A percentile compares a stretch with the other conserved stretches of the same genome.
Conservation (phyloP, 1,140 invertebrate species). For the Atta colombica region DNA sequence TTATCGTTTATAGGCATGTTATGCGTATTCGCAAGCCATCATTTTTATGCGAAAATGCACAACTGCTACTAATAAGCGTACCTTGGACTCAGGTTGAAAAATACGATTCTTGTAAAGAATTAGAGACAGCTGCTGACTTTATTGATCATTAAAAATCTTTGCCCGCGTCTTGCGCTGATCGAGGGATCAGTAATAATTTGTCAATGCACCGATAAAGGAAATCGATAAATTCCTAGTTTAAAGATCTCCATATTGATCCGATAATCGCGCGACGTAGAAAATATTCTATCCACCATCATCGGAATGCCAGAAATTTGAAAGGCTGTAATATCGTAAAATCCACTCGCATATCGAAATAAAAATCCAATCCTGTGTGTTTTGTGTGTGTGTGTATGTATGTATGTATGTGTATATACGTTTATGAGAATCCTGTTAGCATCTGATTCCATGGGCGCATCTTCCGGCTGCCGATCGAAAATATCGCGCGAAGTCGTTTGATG, state of each 20-base stretch:
- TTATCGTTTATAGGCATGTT: constrained; percentile 30
- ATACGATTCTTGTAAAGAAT: constrained; percentile 39
- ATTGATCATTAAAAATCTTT: constrained; percentile 61
- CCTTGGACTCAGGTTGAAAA: constrained; percentile 37
- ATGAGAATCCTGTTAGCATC: constrained; percentile 65
- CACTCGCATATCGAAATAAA: constrained; percentile 16
- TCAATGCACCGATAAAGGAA: constrained; percentile 64
- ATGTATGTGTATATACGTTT: neutral
- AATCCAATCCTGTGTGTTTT: neutral
- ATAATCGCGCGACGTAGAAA: constrained; percentile 39
- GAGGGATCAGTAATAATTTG: constrained; percentile 52
- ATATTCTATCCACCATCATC: constrained; percentile 53
- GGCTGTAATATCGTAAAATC: constrained; percentile 57
- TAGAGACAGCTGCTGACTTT: constrained; percentile 47
- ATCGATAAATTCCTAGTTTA: constrained; percentile 37
- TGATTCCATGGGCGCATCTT: constrained; percentile 51
- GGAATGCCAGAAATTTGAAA: constrained; percentile 63
- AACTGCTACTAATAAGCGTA: constrained; percentile 27
- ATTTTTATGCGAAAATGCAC: constrained; percentile 40
- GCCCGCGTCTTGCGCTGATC: neutral
- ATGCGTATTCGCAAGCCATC: neutral
- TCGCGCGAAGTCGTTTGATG: constrained; percentile 7
- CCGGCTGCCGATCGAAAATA: constrained; percentile 54
- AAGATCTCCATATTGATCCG: constrained; percentile 54
- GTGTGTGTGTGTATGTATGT: too few species aligned